These are phyloP conservation scores for Hipparchia semele DNA, from an alignment of 2,888 invertebrate genomes.

Conservation along the genomic window DNA sequence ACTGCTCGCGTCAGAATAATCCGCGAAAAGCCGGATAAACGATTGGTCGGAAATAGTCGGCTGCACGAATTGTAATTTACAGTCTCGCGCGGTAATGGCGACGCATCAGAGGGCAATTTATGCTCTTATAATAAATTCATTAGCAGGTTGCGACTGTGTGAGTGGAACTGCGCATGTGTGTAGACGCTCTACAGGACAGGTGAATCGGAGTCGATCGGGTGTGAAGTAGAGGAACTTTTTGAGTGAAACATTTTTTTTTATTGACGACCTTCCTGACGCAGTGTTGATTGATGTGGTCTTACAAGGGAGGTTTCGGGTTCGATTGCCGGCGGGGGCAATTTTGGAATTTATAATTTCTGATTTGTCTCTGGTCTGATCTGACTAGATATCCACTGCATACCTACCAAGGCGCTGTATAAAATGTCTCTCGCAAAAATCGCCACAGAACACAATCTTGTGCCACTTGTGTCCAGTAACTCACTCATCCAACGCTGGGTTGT, in stretches of 20 bases:
- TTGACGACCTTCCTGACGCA: too few species aligned
- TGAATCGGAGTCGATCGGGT: neutral
- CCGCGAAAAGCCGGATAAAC: slow-evolving; percentile 69
- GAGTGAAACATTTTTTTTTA: neutral
- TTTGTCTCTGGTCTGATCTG: too few species aligned
- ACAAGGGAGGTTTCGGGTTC: too few species aligned
- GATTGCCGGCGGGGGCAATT: too few species aligned
- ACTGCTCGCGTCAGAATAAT: slow-evolving; percentile 48
- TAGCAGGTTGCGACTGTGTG: slow-evolving; percentile 48
- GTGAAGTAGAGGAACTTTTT: neutral
- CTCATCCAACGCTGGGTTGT: too few species aligned
- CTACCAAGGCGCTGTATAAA: too few species aligned
- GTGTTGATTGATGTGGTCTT: too few species aligned
- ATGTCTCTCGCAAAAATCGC: too few species aligned
- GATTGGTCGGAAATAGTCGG: slow-evolving; percentile 63
- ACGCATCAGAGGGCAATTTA: slow-evolving; percentile 79
- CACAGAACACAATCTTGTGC: too few species aligned
- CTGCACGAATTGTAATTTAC: slow-evolving; percentile 78
- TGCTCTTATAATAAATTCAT: slow-evolving; percentile 82
- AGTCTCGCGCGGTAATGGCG: slow-evolving; percentile 73
- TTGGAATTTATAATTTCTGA: too few species aligned
- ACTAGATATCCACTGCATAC: too few species aligned
- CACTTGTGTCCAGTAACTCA: too few species aligned
- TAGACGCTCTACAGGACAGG: slow-evolving; percentile 20
- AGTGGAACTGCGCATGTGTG: slow-evolving; percentile 7